Percentiles rank a stretch among this genome's conserved stretches.
Evolutionary conservation across 2,888 invertebrate species (phyloP).

Genomic region (Athalia cordata): DNA sequence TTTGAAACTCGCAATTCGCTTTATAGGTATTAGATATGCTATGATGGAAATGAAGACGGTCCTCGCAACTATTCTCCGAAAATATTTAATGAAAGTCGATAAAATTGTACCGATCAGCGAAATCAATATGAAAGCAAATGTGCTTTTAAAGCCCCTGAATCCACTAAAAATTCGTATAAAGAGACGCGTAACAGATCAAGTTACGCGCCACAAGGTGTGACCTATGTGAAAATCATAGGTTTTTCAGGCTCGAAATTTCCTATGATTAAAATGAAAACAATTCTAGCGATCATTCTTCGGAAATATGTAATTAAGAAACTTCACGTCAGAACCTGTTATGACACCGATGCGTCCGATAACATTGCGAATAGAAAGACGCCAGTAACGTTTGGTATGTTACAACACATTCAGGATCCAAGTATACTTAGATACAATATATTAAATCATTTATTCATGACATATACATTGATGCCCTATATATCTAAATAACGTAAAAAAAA

Average conservation of each 20-base stretch:
- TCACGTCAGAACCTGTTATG: too few relatives aligned
- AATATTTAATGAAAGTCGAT: neutral
- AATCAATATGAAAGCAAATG: neutral
- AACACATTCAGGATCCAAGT: neutral
- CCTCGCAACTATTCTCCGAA: constrained; percentile 2
- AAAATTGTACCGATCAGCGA: neutral
- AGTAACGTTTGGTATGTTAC: too few relatives aligned
- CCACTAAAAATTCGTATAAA: neutral
- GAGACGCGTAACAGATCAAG: neutral
- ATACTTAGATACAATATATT: constrained; percentile 30
- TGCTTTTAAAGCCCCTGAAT: neutral
- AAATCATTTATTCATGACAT: constrained; percentile 38
- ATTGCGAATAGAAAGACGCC: too few relatives aligned
- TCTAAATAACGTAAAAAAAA: constrained; percentile 22
- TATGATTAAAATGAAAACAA: too few relatives aligned
- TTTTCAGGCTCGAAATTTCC: too few relatives aligned
- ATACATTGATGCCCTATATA: constrained; percentile 28
- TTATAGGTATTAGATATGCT: constrained; percentile 6
- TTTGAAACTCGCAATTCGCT: too few relatives aligned
- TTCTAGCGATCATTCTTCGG: too few relatives aligned
- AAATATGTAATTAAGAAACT: too few relatives aligned
- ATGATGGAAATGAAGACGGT: constrained; percentile 23
- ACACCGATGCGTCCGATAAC: too few relatives aligned
- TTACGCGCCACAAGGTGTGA: too few relatives aligned
- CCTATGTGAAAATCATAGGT: neutral